A percentile compares a stretch with the other conserved stretches of the same genome.
Conservation (phyloP, 1,140 invertebrate genomes). For the Bathynomus jamesi region DNA sequence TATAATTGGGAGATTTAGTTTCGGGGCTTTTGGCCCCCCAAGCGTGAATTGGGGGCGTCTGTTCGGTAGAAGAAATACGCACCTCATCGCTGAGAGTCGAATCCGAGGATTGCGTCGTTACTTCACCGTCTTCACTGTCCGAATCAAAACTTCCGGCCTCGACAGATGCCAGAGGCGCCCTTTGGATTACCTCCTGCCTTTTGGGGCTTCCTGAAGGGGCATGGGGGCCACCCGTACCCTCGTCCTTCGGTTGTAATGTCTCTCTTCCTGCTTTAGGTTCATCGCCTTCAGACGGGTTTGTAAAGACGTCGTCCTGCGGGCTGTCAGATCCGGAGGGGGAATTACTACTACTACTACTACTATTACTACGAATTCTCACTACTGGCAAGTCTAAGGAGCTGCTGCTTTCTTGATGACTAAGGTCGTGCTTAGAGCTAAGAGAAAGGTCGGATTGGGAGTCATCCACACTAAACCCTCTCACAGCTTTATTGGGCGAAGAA, state of each 20-base stretch:
- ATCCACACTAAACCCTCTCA: slow-evolving; percentile 34
- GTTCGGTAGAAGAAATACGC: slow-evolving; percentile 28
- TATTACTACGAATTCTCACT: no score
- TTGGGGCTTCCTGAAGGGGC: no score
- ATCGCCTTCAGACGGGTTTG: no score
- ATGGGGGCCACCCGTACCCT: no score
- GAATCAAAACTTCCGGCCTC: slow-evolving; percentile 36
- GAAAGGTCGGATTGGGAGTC: slow-evolving; percentile 11
- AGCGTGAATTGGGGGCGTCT: slow-evolving; percentile 20
- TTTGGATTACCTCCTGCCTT: background rate
- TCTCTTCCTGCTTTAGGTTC: no score
- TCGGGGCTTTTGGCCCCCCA: slow-evolving; percentile 1
- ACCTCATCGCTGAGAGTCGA: slow-evolving; percentile 36
- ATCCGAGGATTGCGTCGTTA: slow-evolving; percentile 34
- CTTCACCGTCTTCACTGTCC: slow-evolving; percentile 36
- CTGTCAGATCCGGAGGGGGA: background rate
- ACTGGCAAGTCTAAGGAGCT: no score
- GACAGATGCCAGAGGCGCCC: slow-evolving; percentile 33
- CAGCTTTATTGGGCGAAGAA: slow-evolving; percentile 34
- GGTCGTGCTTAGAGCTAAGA: background rate
- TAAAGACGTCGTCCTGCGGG: background rate
- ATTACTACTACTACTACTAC: no score
- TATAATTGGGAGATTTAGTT: background rate
- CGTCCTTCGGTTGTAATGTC: no score
- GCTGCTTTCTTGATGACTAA: no score